Evolutionary conservation across 2,797 vertebrate species (phyloP).

Genomic region (Salmo trutta): DNA sequence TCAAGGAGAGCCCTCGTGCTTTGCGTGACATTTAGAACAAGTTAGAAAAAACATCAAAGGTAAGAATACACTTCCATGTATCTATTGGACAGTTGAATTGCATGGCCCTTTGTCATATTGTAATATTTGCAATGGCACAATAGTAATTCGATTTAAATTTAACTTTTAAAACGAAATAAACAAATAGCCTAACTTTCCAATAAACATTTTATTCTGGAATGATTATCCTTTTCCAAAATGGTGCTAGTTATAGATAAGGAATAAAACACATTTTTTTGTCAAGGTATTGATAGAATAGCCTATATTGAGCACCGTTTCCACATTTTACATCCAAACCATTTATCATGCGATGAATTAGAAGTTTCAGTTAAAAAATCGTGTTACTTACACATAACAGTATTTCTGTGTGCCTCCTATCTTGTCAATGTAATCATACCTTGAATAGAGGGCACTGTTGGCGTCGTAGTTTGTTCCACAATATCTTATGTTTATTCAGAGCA

Average conservation of each 20-base stretch:
- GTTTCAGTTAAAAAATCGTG: background rate
- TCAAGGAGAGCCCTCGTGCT: constrained; percentile 25
- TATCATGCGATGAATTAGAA: background rate
- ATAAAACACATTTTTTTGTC: background rate
- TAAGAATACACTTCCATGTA: constrained; percentile 38
- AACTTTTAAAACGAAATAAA: background rate
- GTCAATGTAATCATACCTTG: constrained; percentile 3
- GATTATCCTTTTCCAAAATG: background rate
- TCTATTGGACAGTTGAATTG: background rate
- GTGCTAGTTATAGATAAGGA: background rate
- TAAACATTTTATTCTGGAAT: background rate
- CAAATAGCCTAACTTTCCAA: background rate
- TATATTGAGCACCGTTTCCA: background rate
- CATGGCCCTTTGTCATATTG: background rate
- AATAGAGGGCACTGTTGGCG: background rate
- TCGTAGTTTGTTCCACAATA: constrained; percentile 25
- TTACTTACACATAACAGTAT: background rate
- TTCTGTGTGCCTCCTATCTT: constrained; percentile 13
- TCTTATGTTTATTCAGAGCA: constrained; percentile 50
- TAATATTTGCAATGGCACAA: background rate
- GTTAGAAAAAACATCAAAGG: constrained; percentile 63
- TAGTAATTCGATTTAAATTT: background rate
- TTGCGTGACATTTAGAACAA: constrained; percentile 27
- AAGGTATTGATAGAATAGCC: background rate
- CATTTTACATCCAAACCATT: background rate